These are phyloP conservation scores for Ferrisia virgata DNA, from an alignment of 2,888 invertebrate species.

Conservation along the genomic window DNA sequence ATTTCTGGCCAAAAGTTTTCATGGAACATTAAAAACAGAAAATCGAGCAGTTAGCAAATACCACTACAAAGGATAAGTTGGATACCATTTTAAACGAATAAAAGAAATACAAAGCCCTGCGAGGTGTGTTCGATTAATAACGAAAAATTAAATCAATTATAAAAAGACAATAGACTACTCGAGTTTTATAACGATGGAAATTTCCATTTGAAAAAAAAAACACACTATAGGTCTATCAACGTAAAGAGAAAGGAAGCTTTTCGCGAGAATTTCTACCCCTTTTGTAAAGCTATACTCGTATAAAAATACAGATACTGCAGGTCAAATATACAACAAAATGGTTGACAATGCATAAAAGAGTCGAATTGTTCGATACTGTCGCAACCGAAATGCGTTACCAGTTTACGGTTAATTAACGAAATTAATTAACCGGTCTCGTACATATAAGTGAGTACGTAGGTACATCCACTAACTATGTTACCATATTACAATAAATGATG, in stretches of 20 bases:
- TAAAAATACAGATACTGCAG: no score
- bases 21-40: slow-evolving; percentile 14
- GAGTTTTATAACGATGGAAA: neutral
- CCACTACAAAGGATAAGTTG: neutral
- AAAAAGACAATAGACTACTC: neutral
- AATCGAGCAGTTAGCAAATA: neutral
- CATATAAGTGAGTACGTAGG: no score
- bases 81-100: neutral
- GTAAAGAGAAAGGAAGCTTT: neutral
- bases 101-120: neutral
- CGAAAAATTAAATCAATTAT: slow-evolving; percentile 30
- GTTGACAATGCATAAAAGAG: neutral
- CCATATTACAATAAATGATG: neutral
- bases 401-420: slow-evolving; percentile 35
- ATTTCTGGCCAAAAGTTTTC: neutral
- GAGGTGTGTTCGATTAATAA: slow-evolving; percentile 23
- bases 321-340: neutral
- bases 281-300: no score
- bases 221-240: neutral
- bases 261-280: neutral
- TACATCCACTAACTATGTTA: no score
- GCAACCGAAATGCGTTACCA: slow-evolving; percentile 30
- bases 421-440: slow-evolving; percentile 30
- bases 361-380: neutral
- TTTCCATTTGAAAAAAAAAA: neutral